Evolutionary conservation across 2,797 vertebrate genomes (phyloP).

Genomic region (Chaenodraco wilsoni): DNA sequence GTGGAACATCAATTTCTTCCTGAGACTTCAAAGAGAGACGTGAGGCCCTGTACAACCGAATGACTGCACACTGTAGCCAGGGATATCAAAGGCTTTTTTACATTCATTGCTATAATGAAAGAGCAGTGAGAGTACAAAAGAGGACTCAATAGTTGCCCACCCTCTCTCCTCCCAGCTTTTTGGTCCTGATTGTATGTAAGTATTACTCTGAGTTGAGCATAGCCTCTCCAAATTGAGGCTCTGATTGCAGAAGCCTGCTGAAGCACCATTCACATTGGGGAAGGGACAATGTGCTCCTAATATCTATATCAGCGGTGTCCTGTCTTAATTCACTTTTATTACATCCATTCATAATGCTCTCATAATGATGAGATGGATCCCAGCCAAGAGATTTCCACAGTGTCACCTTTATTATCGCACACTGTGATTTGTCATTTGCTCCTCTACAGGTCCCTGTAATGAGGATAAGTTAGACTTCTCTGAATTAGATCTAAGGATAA

Average conservation of each 20-base stretch:
- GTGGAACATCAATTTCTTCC: slow-evolving; percentile 79
- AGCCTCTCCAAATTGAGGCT: slow-evolving; percentile 67
- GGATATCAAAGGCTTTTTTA: slow-evolving; percentile 74
- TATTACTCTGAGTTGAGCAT: slow-evolving; percentile 71
- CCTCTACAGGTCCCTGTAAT: slow-evolving; percentile 75
- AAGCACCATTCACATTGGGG: slow-evolving; percentile 70
- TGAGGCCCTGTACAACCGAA: slow-evolving; percentile 62
- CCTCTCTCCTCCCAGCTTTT: slow-evolving; percentile 75
- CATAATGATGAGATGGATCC: slow-evolving; percentile 83
- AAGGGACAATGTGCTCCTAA: slow-evolving; percentile 79
- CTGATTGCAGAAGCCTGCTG: slow-evolving; percentile 65
- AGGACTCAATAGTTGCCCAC: slow-evolving; percentile 69
- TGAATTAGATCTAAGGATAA: slow-evolving; percentile 71
- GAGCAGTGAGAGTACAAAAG: slow-evolving; percentile 72
- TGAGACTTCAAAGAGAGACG: slow-evolving; percentile 74
- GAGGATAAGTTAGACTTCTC: slow-evolving; percentile 72
- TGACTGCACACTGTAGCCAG: slow-evolving; percentile 64
- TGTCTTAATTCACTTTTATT: slow-evolving; percentile 83
- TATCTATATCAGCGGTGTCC: slow-evolving; percentile 79
- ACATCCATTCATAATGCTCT: slow-evolving; percentile 81
- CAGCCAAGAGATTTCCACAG: slow-evolving; percentile 78
- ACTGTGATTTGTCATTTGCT: slow-evolving; percentile 78
- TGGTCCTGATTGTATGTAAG: slow-evolving; percentile 71
- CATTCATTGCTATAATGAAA: slow-evolving; percentile 81
- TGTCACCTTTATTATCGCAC: slow-evolving; percentile 82